A percentile compares a stretch with the other conserved stretches of the same genome.
Evolutionary conservation across 2,888 invertebrate genomes (phyloP).

Genomic region (Atherix ibis): DNA sequence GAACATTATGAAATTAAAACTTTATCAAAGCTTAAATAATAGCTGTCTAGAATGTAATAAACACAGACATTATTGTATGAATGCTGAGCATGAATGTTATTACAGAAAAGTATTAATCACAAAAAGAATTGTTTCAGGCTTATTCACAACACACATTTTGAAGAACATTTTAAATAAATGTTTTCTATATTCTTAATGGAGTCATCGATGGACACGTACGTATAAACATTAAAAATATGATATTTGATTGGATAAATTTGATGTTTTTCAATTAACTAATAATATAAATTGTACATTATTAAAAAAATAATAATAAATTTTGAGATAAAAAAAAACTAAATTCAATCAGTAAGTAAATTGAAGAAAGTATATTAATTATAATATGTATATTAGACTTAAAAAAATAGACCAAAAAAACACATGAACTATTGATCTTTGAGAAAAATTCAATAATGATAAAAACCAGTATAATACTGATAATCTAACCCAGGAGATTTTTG

Average conservation of each 20-base stretch:
- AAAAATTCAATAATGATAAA: no score
- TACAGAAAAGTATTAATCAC: constrained; percentile 21
- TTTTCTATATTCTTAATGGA: constrained; percentile 6
- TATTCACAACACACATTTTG: constrained; percentile 13
- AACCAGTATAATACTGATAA: no score
- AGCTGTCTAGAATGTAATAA: no score
- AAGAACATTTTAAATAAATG: constrained; percentile 12
- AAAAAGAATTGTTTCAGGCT: constrained; percentile 22
- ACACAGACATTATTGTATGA: constrained; percentile 13
- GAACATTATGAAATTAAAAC: no score
- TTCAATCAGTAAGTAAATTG: no score
- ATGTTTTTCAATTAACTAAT: background rate
- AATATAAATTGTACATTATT: background rate
- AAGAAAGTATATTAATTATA: no score
- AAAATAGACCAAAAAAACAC: no score
- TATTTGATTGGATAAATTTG: constrained; percentile 12
- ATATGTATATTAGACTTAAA: no score
- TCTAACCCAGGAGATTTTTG: no score
- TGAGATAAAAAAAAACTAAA: background rate
- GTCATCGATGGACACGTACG: constrained; percentile 18
- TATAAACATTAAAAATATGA: constrained; percentile 18
- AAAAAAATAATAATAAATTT: background rate
- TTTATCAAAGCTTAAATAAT: no score
- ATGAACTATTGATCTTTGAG: no score
- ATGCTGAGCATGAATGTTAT: constrained; percentile 18